phyloP scores from a whole-genome alignment of 1,140 invertebrate species.

The Pseudomyrmex dendroicus region DNA sequence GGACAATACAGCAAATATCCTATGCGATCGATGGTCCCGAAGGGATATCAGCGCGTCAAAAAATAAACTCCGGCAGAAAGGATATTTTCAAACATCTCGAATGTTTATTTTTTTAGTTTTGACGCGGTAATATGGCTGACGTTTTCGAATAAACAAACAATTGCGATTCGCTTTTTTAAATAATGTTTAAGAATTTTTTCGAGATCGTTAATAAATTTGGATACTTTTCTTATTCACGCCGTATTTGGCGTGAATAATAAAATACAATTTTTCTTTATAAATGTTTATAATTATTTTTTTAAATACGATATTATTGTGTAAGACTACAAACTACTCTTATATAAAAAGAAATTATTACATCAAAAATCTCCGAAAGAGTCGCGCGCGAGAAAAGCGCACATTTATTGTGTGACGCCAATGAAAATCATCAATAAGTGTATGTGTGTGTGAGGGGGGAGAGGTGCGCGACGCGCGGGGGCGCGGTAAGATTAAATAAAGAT shows the following conservation, averaged over 20 bases:
- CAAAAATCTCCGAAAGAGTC: neutral
- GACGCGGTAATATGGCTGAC: neutral
- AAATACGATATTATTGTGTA: too few relatives aligned
- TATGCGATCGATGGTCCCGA: constrained; percentile 43
- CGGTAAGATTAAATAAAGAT: constrained; percentile 57
- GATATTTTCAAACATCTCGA: constrained; percentile 29
- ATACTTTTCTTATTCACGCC: too few relatives aligned
- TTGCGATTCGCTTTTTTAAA: neutral
- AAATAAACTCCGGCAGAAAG: constrained; percentile 46
- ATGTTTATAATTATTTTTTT: constrained; percentile 1
- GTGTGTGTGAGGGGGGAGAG: constrained; percentile 3
- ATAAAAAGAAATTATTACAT: too few relatives aligned
- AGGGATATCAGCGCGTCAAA: constrained; percentile 39
- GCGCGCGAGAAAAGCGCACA: constrained; percentile 30
- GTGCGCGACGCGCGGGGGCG: constrained; percentile 1
- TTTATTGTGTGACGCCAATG: constrained; percentile 26
- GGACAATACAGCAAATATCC: constrained; percentile 48
- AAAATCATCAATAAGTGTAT: constrained; percentile 27
- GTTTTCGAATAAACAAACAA: neutral
- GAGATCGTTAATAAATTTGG: neutral
- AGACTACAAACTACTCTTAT: too few relatives aligned
- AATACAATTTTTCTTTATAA: neutral
- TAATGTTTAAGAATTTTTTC: neutral
- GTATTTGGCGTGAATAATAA: too few relatives aligned
- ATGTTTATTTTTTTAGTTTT: constrained; percentile 27